These are phyloP conservation scores for Acanthacorydalis orientalis DNA, from an alignment of 2,888 invertebrate species.

Conservation along the genomic window DNA sequence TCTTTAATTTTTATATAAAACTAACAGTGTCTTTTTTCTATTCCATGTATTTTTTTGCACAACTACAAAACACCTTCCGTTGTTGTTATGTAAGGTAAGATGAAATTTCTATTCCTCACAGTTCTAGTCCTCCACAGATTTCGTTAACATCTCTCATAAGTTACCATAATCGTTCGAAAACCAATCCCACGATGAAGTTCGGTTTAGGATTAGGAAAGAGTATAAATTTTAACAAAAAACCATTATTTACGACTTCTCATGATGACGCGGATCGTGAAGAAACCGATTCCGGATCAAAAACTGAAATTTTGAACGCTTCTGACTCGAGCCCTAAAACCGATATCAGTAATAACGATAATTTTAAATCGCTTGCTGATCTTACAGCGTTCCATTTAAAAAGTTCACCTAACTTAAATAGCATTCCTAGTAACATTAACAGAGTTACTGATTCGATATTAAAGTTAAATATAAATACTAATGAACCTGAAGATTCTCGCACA, in stretches of 20 bases:
- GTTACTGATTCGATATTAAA: neutral
- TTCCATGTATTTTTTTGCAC: too few relatives aligned
- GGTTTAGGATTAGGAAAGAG: constrained; percentile 1
- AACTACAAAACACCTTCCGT: neutral
- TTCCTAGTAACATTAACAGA: neutral
- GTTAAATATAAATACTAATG: constrained; percentile 1
- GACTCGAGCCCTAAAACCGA: neutral
- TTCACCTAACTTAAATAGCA: neutral
- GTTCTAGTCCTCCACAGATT: neutral
- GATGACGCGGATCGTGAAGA: neutral
- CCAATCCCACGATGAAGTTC: neutral
- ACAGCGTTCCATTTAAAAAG: neutral
- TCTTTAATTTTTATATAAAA: neutral
- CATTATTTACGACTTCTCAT: neutral
- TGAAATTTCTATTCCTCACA: constrained; percentile 13
- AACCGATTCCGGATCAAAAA: neutral
- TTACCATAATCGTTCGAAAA: neutral
- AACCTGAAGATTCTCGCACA: too few relatives aligned
- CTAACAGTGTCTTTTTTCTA: neutral
- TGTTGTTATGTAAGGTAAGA: constrained; percentile 32
- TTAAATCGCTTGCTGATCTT: neutral
- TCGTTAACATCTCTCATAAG: neutral
- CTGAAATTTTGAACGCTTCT: neutral
- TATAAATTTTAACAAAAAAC: constrained; percentile 3
- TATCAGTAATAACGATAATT: constrained; percentile 5